These are phyloP conservation scores for Proteles cristata DNA, from an alignment of 2,113 vertebrate species.

Conservation along the genomic window DNA sequence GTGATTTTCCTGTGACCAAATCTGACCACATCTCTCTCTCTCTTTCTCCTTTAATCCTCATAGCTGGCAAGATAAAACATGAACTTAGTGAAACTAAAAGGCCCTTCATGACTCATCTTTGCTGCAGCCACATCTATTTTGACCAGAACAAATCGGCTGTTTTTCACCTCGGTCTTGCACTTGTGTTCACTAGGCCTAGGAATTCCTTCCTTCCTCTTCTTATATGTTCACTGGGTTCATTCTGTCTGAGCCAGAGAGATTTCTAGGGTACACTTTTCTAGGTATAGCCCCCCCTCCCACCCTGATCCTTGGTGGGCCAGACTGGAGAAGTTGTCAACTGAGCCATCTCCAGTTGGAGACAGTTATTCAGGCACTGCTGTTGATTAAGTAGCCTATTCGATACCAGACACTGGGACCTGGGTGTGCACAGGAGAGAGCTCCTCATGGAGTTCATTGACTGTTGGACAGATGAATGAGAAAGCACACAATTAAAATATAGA, in stretches of 20 bases:
- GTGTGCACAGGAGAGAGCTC: fast-evolving
- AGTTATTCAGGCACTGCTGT: background rate
- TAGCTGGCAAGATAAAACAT: background rate
- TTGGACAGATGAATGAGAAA: background rate
- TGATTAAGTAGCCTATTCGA: background rate
- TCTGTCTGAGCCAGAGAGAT: background rate
- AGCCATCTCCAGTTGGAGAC: background rate
- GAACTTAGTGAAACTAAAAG: background rate
- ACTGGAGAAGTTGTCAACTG: background rate
- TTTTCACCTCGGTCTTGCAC: background rate
- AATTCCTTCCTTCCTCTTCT: background rate
- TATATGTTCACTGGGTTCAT: background rate
- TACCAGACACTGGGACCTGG: background rate
- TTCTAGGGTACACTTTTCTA: background rate
- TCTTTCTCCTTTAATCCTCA: background rate
- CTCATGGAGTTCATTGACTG: background rate
- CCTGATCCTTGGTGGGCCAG: background rate
- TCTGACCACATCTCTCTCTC: background rate
- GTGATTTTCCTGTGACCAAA: background rate
- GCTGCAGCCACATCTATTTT: background rate
- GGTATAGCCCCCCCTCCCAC: background rate
- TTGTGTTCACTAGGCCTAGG: background rate
- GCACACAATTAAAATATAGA: background rate
- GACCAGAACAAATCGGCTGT: background rate
- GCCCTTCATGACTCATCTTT: background rate